These are phyloP conservation scores for Dendrophyllia cribrosa DNA, from an alignment of 64 coral and sea anemone species.

Conservation along the genomic window DNA sequence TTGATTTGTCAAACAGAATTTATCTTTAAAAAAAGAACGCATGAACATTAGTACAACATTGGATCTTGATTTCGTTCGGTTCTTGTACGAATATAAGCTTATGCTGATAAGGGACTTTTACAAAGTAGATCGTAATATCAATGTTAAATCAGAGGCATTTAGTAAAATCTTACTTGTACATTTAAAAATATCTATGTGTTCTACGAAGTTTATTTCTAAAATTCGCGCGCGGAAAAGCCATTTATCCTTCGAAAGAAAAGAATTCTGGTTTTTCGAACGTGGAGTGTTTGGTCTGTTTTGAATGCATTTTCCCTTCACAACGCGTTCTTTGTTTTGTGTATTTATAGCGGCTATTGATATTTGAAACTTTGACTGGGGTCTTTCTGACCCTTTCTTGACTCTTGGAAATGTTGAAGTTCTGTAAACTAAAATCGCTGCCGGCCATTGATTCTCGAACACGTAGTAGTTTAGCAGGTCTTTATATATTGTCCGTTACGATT, in stretches of 20 bases:
- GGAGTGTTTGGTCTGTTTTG: neutral
- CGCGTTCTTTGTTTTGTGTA: constrained; percentile 21
- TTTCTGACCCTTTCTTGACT: neutral
- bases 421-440: too few relatives aligned
- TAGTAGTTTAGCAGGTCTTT: neutral
- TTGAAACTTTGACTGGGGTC: neutral
- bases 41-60: neutral
- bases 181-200: neutral
- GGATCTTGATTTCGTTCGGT: neutral
- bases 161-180: neutral
- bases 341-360: neutral
- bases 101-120: constrained; percentile 17
- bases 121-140: neutral
- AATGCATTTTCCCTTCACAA: constrained; percentile 8
- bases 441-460: neutral
- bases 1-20: neutral
- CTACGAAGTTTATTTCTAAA: neutral
- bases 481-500: constrained; percentile 25
- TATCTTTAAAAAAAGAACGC: neutral
- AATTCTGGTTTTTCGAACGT: neutral
- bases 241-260: neutral
- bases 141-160: neutral
- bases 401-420: too few relatives aligned
- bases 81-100: neutral
- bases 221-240: neutral